Conservation (phyloP, 2,797 vertebrate genomes). For the Gallinago solitaria region DNA sequence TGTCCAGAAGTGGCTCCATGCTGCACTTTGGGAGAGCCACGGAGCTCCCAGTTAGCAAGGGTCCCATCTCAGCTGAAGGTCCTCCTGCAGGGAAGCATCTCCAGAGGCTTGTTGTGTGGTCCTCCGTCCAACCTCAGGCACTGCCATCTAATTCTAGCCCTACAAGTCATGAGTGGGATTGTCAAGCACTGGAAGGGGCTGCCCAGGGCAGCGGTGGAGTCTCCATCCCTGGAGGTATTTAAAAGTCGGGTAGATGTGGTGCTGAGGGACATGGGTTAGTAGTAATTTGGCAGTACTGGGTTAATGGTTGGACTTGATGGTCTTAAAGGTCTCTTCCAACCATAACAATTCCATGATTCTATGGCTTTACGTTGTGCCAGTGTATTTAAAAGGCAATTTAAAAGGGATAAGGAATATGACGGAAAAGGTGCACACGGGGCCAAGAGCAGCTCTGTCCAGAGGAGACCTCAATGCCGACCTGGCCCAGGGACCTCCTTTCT, state of each 20-base stretch:
- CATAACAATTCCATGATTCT: neutral
- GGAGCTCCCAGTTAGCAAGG: fast-evolving
- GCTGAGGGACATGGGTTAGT: neutral
- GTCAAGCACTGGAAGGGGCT: neutral
- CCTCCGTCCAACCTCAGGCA: fast-evolving
- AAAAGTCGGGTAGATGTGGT: neutral
- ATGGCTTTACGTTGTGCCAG: neutral
- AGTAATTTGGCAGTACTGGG: neutral
- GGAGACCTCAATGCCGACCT: neutral
- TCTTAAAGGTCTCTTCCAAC: neutral
- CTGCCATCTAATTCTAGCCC: neutral
- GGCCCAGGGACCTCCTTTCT: neutral
- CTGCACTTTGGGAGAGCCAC: fast-evolving
- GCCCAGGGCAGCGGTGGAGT: neutral
- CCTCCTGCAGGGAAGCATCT: neutral
- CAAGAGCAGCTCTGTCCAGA: neutral
- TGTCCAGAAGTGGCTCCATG: neutral
- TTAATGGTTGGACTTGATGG: neutral
- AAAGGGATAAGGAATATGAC: neutral
- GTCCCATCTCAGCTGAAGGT: fast-evolving
- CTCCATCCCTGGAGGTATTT: neutral
- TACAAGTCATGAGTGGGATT: too few species aligned
- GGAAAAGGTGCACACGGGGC: neutral
- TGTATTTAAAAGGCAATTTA: neutral
- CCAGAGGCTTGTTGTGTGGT: fast-evolving